Conservation (phyloP, 2,113 vertebrate species). For the Notiomystis cincta region DNA sequence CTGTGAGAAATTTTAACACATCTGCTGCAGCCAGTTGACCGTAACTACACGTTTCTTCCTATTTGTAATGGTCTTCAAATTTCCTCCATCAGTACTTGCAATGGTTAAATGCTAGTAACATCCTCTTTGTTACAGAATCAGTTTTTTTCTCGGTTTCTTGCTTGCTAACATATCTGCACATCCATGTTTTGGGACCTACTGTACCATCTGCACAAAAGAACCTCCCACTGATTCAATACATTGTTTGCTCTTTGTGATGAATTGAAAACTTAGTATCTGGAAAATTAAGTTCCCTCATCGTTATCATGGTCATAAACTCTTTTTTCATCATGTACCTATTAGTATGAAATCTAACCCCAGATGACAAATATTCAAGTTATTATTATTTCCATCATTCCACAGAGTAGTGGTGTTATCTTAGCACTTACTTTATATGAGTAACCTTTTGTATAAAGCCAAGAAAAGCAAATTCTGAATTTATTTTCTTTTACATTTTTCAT, state of each 20-base stretch:
- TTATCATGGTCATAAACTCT: background rate
- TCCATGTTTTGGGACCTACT: background rate
- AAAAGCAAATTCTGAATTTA: background rate
- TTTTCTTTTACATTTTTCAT: background rate
- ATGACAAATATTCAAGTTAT: background rate
- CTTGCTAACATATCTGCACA: background rate
- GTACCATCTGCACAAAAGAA: background rate
- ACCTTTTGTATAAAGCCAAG: background rate
- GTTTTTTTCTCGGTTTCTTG: background rate
- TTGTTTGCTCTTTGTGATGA: background rate
- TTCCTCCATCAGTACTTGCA: background rate
- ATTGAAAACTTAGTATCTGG: background rate
- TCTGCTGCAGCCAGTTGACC: background rate
- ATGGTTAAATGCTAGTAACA: rapidly evolving
- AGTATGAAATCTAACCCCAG: background rate
- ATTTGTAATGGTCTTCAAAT: background rate
- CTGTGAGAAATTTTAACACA: background rate
- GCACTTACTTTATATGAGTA: background rate
- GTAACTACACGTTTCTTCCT: background rate
- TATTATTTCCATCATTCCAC: background rate
- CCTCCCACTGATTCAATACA: background rate
- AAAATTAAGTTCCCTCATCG: background rate
- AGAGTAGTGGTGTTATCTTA: background rate
- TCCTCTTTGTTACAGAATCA: background rate
- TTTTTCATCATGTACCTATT: background rate